Percentiles rank a stretch among this genome's conserved stretches.
phyloP scores from a whole-genome alignment of 2,797 vertebrate genomes.

The Anomalospiza imberbis region DNA sequence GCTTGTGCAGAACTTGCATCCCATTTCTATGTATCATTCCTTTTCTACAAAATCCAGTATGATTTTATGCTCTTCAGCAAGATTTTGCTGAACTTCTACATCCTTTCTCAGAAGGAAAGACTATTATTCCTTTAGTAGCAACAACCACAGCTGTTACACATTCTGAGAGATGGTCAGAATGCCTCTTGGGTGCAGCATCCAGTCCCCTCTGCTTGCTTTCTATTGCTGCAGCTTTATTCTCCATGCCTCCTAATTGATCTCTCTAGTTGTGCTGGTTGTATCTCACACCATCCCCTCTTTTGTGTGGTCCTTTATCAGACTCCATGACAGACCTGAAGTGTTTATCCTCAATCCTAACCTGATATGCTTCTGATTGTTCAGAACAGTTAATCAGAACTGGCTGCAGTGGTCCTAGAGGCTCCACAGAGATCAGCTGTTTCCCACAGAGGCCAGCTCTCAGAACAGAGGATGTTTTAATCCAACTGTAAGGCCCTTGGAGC shows the following conservation, averaged over 20 bases:
- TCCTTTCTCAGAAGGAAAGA: not conserved
- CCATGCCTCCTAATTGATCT: not conserved
- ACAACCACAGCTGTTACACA: not conserved
- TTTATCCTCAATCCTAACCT: not conserved
- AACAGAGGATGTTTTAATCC: not conserved
- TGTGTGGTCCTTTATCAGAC: not conserved
- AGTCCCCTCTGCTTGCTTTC: not conserved
- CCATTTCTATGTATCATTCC: not conserved
- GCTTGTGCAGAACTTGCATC: not conserved
- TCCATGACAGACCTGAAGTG: not conserved
- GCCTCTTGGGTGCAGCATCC: not conserved
- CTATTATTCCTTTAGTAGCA: not conserved
- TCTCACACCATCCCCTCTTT: not conserved
- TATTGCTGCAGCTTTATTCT: not conserved
- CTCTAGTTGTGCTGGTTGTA: not conserved
- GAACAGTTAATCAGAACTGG: not conserved
- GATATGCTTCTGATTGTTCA: not conserved
- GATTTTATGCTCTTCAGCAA: not conserved
- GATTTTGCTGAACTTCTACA: not conserved
- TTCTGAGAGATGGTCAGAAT: not conserved
- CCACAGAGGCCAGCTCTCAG: not conserved
- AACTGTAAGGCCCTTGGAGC: not conserved
- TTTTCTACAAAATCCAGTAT: not conserved
- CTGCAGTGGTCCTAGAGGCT: not conserved
- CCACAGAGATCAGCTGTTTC: not conserved